These are phyloP conservation scores for Argopecten irradians DNA, from an alignment of 1,140 invertebrate genomes.

Conservation along the genomic window DNA sequence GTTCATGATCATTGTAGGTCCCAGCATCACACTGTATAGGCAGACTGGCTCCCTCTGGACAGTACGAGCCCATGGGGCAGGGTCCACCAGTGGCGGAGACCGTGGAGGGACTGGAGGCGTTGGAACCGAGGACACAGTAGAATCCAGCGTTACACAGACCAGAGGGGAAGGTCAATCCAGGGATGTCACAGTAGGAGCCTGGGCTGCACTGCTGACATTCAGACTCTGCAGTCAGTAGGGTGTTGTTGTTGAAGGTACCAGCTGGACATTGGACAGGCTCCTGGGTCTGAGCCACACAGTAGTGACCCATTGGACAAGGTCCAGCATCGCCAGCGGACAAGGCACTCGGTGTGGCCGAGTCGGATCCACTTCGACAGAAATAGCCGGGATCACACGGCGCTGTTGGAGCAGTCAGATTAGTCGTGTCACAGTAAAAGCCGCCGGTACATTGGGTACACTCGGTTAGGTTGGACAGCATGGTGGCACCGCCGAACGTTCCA, in stretches of 20 bases:
- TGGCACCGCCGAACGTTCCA: conserved; percentile 67
- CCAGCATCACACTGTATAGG: conserved; percentile 64
- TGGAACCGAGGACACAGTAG: conserved; percentile 68
- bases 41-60: conserved; percentile 63
- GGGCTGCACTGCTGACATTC: conserved; percentile 68
- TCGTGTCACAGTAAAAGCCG: conserved; percentile 68
- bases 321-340: conserved; percentile 65
- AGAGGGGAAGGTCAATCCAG: conserved; percentile 64
- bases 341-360: conserved; percentile 61
- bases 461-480: conserved; percentile 66
- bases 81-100: conserved; percentile 65
- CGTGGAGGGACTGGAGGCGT: conserved; percentile 61
- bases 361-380: conserved; percentile 69
- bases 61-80: conserved; percentile 70
- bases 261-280: conserved; percentile 66
- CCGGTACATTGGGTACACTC: conserved; percentile 71
- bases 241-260: conserved; percentile 73
- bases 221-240: conserved; percentile 53
- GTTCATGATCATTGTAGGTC: conserved; percentile 59
- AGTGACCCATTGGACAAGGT: conserved; percentile 69
- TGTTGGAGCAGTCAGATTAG: conserved; percentile 61
- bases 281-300: conserved; percentile 68
- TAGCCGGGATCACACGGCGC: conserved; percentile 71
- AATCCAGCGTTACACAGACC: conserved; percentile 69
- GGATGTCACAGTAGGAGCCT: conserved; percentile 69